Conservation (phyloP, 1,140 invertebrate genomes). For the Hermatobates lingyangjiaoensis region DNA sequence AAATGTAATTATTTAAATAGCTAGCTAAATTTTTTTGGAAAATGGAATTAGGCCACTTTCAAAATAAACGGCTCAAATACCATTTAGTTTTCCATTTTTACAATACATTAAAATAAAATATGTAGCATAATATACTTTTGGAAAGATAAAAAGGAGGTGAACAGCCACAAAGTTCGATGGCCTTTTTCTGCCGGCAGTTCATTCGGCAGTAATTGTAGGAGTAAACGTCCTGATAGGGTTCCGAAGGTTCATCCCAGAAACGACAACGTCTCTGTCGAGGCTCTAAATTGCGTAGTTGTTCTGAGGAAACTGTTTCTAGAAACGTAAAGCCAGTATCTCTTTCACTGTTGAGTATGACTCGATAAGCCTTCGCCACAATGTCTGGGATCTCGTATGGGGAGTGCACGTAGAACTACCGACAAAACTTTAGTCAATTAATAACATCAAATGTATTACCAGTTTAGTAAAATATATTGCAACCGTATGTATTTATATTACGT, state of each 20-base stretch:
- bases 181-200: slow-evolving; percentile 38
- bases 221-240: slow-evolving; percentile 37
- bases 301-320: slow-evolving; percentile 28
- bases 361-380: slow-evolving; percentile 19
- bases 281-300: slow-evolving; percentile 23
- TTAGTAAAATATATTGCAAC: no score
- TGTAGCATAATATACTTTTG: slow-evolving; percentile 12
- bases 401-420: slow-evolving; percentile 32
- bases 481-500: no score
- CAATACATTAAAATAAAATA: no score
- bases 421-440: no score
- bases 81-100: no score
- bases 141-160: slow-evolving; percentile 25
- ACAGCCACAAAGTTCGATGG: slow-evolving; percentile 36
- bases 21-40: no score
- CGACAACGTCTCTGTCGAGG: slow-evolving; percentile 30
- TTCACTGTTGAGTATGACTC: slow-evolving; percentile 24
- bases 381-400: slow-evolving; percentile 33
- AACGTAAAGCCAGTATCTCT: slow-evolving; percentile 28
- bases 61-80: no score
- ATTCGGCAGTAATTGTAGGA: slow-evolving; percentile 43
- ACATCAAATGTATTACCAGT: no score
- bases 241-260: slow-evolving; percentile 34
- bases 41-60: no score
- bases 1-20: no score